phyloP scores from a whole-genome alignment of 2,888 invertebrate genomes.

The Lamellibrachia satsuma region DNA sequence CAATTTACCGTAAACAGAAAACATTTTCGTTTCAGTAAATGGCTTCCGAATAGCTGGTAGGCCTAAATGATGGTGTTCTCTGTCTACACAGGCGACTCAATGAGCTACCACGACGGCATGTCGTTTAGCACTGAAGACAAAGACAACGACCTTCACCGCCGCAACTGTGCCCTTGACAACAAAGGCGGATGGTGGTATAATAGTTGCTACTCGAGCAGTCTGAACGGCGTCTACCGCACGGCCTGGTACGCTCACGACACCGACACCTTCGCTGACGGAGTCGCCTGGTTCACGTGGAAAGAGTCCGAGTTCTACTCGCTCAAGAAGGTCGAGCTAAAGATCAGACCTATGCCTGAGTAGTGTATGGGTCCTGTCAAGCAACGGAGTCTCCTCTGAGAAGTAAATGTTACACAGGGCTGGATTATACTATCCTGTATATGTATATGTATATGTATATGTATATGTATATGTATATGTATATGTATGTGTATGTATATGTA shows the following conservation, averaged over 20 bases:
- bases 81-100: constrained; percentile 54
- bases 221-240: constrained; percentile 61
- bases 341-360: background rate
- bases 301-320: constrained; percentile 61
- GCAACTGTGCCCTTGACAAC: constrained; percentile 61
- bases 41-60: too few species aligned
- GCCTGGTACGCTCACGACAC: constrained; percentile 48
- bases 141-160: constrained; percentile 61
- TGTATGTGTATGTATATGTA: too few species aligned
- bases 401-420: background rate
- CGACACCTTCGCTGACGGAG: constrained; percentile 39
- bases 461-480: too few species aligned
- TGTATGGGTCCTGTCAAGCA: background rate
- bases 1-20: too few species aligned
- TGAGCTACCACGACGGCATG: constrained; percentile 61
- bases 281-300: constrained; percentile 53
- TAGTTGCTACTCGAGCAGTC: constrained; percentile 57
- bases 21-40: too few species aligned
- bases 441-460: background rate
- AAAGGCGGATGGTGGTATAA: constrained; percentile 65
- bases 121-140: constrained; percentile 62
- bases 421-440: background rate
- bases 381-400: background rate
- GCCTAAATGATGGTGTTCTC: too few species aligned
- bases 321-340: constrained; percentile 59